These are phyloP conservation scores for Megaustenia siamemsis DNA, from an alignment of 2,888 invertebrate species.

Conservation along the genomic window DNA sequence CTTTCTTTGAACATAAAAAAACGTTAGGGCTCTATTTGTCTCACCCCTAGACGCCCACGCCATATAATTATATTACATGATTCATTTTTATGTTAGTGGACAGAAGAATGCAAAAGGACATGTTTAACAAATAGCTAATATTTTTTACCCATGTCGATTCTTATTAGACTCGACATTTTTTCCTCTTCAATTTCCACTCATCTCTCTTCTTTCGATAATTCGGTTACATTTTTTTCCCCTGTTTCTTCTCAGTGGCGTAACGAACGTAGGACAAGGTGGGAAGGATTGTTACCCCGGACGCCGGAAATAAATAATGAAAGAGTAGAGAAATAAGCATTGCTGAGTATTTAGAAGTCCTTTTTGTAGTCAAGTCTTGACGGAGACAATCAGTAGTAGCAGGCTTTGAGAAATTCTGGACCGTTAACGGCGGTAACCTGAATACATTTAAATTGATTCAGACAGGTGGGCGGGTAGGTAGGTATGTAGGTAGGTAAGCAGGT, in stretches of 20 bases:
- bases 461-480: too few species aligned
- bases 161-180: neutral
- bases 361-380: too few species aligned
- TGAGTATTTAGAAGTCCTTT: too few species aligned
- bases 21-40: neutral
- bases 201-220: constrained; percentile 6
- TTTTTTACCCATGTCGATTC: neutral
- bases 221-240: neutral
- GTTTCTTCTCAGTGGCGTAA: neutral
- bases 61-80: neutral
- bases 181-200: neutral
- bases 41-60: neutral
- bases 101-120: neutral
- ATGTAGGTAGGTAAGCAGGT: too few species aligned
- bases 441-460: too few species aligned
- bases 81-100: neutral
- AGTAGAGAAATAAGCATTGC: too few species aligned
- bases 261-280: too few species aligned
- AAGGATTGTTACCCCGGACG: too few species aligned
- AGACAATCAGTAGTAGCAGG: too few species aligned
- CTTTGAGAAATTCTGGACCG: too few species aligned
- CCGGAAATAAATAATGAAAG: too few species aligned
- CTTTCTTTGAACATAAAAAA: neutral
- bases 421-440: too few species aligned
- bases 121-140: neutral